phyloP scores from a whole-genome alignment of 2,888 invertebrate genomes.

The Koerneria pararmatus region DNA sequence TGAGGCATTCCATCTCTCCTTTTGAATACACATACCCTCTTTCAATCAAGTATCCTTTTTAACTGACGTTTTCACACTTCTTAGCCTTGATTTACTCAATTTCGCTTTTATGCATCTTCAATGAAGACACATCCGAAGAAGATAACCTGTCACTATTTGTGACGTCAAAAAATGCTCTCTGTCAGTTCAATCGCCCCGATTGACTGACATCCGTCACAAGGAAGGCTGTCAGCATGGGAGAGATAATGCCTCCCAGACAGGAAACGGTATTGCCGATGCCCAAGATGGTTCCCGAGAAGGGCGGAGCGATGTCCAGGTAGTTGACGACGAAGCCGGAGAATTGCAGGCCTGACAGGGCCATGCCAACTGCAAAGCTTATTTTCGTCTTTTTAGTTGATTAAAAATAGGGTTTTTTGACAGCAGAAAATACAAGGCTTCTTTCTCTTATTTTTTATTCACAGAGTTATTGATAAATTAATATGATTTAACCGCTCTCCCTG shows the following conservation, averaged over 20 bases:
- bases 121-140: not conserved
- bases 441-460: too few relatives aligned
- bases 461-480: too few relatives aligned
- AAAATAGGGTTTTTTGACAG: too few relatives aligned
- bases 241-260: constrained; percentile 59
- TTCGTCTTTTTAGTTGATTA: too few relatives aligned
- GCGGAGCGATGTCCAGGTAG: constrained; percentile 59
- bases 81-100: not conserved
- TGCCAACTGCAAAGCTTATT: constrained; percentile 12
- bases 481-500: too few relatives aligned
- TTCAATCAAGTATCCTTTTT: too few relatives aligned
- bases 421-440: too few relatives aligned
- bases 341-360: constrained; percentile 57
- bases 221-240: constrained; percentile 51
- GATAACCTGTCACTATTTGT: not conserved
- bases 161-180: not conserved
- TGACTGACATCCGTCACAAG: constrained; percentile 47
- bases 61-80: not conserved
- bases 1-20: too few relatives aligned
- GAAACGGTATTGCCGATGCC: constrained; percentile 57
- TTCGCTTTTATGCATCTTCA: not conserved
- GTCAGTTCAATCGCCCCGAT: not conserved
- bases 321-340: constrained; percentile 59
- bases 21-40: too few relatives aligned
- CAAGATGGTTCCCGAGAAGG: constrained; percentile 49